Conservation (phyloP, 2,888 invertebrate genomes). For the Andrena chrysosceles region DNA sequence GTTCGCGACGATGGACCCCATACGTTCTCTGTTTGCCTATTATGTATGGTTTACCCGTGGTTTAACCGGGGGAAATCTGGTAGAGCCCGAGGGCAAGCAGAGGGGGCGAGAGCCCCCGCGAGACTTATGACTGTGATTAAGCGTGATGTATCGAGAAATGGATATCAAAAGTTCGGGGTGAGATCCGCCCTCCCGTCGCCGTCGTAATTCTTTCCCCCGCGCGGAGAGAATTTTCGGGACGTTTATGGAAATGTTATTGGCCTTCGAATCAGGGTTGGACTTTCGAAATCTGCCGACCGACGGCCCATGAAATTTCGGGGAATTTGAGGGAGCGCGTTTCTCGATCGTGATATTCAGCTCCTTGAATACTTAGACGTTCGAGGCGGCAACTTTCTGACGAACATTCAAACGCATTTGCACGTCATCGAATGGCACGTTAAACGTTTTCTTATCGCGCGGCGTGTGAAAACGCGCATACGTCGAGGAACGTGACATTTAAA, state of each 20-base stretch:
- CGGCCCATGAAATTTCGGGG: too few relatives aligned
- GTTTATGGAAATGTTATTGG: not conserved
- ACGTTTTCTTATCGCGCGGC: conserved; percentile 46
- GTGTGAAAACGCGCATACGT: conserved; percentile 52
- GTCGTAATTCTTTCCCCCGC: conserved; percentile 26
- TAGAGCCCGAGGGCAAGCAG: conserved; percentile 42
- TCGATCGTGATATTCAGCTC: too few relatives aligned
- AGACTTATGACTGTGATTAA: conserved; percentile 78
- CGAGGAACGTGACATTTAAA: conserved; percentile 60
- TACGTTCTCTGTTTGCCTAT: conserved; percentile 80
- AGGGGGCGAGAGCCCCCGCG: conserved; percentile 37
- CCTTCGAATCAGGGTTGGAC: not conserved
- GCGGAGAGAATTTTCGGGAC: conserved; percentile 8
- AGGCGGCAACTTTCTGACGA: conserved; percentile 2
- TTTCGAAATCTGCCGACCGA: not conserved
- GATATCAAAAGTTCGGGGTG: conserved; percentile 48
- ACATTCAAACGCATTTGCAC: conserved; percentile 16
- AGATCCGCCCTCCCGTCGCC: conserved; percentile 33
- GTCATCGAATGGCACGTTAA: conserved; percentile 26
- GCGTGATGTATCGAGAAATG: conserved; percentile 75
- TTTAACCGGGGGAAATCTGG: conserved; percentile 76
- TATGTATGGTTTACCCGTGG: conserved; percentile 79
- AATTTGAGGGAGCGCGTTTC: too few relatives aligned
- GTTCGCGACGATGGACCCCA: conserved; percentile 75
- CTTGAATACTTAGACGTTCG: too few relatives aligned